Conservation (phyloP, 2,888 invertebrate genomes). For the Melinopterus prodromus region DNA sequence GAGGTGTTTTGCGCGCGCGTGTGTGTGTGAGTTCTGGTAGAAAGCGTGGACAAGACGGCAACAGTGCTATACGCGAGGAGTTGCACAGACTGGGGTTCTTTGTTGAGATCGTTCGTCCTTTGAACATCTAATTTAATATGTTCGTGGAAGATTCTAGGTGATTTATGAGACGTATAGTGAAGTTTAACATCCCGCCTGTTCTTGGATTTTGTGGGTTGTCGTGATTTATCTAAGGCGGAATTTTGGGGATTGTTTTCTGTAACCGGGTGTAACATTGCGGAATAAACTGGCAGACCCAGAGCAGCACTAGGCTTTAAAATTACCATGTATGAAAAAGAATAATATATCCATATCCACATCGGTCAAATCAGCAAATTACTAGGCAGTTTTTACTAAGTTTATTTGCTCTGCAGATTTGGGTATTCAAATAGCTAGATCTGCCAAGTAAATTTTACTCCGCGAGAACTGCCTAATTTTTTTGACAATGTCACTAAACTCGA, state of each 20-base stretch:
- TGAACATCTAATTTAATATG: slow-evolving; percentile 4
- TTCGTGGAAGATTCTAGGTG: not conserved
- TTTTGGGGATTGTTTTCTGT: not conserved
- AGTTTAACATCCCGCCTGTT: not conserved
- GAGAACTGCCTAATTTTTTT: too few species aligned
- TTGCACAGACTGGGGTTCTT: not conserved
- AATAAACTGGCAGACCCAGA: not conserved
- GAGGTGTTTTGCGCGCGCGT: not conserved
- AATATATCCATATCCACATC: too few species aligned
- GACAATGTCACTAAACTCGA: too few species aligned
- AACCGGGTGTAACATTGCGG: not conserved
- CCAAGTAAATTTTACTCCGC: too few species aligned
- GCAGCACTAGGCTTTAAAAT: too few species aligned
- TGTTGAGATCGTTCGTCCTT: not conserved
- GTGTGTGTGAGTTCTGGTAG: not conserved
- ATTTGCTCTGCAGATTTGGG: too few species aligned
- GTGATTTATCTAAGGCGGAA: not conserved
- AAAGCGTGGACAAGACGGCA: not conserved
- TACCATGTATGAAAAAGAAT: too few species aligned
- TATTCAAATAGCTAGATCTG: too few species aligned
- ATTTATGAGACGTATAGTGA: not conserved
- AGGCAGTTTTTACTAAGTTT: too few species aligned
- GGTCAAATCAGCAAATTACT: too few species aligned
- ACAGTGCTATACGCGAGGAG: not conserved
- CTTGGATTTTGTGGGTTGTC: not conserved